Evolutionary conservation across 2,113 vertebrate species (phyloP).

Genomic region (Turnix velox): DNA sequence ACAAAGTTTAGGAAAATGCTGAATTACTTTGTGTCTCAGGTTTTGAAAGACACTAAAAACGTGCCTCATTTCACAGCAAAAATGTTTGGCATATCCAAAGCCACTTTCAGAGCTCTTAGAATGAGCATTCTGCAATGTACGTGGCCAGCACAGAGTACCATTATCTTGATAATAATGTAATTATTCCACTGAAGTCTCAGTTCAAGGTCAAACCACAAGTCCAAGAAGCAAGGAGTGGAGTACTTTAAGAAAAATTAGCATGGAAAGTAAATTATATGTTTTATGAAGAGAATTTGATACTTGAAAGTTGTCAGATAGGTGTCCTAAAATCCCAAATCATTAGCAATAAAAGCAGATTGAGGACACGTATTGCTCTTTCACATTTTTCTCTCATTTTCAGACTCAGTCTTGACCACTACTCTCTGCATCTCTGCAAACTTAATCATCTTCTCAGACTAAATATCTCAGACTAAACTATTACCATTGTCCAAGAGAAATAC

Average conservation of each 20-base stretch:
- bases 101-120: not conserved
- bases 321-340: not conserved
- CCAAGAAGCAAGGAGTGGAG: not conserved
- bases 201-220: not conserved
- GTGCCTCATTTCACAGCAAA: not conserved
- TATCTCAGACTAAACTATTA: not conserved
- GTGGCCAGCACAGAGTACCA: rapidly evolving
- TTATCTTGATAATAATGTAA: not conserved
- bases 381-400: not conserved
- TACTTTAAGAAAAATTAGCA: not conserved
- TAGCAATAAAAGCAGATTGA: not conserved
- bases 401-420: not conserved
- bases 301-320: not conserved
- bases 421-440: not conserved
- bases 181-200: not conserved
- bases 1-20: not conserved
- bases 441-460: not conserved
- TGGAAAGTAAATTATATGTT: not conserved
- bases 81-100: not conserved
- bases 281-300: not conserved
- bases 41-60: not conserved
- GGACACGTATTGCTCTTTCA: not conserved
- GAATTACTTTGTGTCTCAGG: not conserved
- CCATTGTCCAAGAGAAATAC: not conserved
- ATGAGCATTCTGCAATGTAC: not conserved